Conservation (phyloP, 2,797 vertebrate species). For the Peromyscus nudipes region DNA sequence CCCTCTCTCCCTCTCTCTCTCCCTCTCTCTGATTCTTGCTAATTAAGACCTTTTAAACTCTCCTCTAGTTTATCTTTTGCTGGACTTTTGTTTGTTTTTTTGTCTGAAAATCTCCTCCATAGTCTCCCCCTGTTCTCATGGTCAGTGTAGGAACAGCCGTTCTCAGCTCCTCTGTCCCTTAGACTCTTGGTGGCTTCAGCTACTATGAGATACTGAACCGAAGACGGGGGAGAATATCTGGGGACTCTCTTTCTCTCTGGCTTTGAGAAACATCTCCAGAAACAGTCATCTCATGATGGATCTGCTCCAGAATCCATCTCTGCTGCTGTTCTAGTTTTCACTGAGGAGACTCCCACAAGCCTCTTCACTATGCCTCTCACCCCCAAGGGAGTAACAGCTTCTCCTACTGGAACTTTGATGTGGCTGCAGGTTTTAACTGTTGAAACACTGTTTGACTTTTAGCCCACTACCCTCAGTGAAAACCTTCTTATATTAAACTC, state of each 20-base stretch:
- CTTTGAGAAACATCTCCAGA: neutral
- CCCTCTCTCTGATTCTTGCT: accelerated
- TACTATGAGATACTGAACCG: neutral
- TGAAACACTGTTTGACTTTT: neutral
- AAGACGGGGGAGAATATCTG: neutral
- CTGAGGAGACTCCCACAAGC: neutral
- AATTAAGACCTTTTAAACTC: neutral
- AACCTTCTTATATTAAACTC: neutral
- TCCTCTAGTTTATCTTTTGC: neutral
- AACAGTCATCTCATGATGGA: neutral
- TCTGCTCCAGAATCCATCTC: neutral
- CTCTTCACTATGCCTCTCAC: accelerated
- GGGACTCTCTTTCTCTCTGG: neutral
- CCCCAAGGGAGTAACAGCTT: neutral
- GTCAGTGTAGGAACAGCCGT: neutral
- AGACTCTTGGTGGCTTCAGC: neutral
- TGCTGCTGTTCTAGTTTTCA: neutral
- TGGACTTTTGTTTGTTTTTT: neutral
- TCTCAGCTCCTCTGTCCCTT: neutral
- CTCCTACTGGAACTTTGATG: neutral
- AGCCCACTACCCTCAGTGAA: neutral
- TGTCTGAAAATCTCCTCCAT: neutral
- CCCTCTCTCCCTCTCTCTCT: too few relatives aligned
- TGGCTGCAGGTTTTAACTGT: neutral
- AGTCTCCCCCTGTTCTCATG: neutral